Percentiles rank a stretch among this genome's conserved stretches.
Conservation (phyloP, 2,888 invertebrate species). For the Ferdinandea cuprea region DNA sequence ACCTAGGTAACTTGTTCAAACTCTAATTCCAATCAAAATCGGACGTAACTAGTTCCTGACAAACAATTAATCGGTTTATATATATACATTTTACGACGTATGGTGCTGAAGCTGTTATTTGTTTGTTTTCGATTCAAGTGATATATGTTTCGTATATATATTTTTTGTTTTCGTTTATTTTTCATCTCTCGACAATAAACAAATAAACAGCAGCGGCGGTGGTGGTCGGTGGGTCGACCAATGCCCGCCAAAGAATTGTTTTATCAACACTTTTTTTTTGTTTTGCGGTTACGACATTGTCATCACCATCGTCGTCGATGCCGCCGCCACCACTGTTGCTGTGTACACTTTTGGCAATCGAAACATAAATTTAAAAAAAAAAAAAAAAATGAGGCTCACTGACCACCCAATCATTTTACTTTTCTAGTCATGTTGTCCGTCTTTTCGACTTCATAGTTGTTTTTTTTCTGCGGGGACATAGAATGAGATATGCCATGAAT, state of each 20-base stretch:
- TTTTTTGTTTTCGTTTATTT: slow-evolving; percentile 4
- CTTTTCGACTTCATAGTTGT: slow-evolving; percentile 24
- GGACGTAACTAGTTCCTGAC: slow-evolving; percentile 25
- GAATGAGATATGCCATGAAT: slow-evolving; percentile 43
- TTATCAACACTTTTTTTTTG: slow-evolving; percentile 22
- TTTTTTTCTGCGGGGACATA: background rate
- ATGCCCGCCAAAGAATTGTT: slow-evolving; percentile 45
- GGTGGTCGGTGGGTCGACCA: background rate
- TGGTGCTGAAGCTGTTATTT: background rate
- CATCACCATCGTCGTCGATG: too few species aligned
- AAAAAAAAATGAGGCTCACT: slow-evolving; percentile 29
- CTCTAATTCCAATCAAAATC: slow-evolving; percentile 13
- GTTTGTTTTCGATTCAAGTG: slow-evolving; percentile 19
- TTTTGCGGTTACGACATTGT: slow-evolving; percentile 31
- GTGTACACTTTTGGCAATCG: slow-evolving; percentile 65
- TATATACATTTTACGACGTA: slow-evolving; percentile 8
- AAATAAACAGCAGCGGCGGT: slow-evolving; percentile 25
- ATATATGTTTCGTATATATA: background rate
- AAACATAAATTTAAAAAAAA: slow-evolving; percentile 33
- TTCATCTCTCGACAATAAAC: slow-evolving; percentile 23
- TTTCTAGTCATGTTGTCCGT: slow-evolving; percentile 2
- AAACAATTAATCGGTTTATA: slow-evolving; percentile 53
- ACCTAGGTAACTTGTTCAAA: background rate
- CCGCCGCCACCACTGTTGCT: slow-evolving; percentile 65
- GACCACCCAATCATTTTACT: background rate